phyloP scores from a whole-genome alignment of 30 jellyfish, hydroid and myxozoan species.

The Turritopsis rubra region DNA sequence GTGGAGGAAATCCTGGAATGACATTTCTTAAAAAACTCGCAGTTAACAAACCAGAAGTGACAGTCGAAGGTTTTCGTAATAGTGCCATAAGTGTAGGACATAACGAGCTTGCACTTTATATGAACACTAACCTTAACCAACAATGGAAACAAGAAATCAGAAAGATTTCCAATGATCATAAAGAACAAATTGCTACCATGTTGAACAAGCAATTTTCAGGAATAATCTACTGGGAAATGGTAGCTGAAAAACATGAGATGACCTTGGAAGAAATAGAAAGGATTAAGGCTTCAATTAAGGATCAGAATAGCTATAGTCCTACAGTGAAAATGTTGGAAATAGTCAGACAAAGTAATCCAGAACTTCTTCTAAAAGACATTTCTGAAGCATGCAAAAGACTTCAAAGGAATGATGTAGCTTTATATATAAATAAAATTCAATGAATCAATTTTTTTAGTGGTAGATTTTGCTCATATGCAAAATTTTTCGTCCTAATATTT shows the following conservation, averaged over 20 bases:
- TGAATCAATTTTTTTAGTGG: too few species aligned
- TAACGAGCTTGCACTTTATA: background rate
- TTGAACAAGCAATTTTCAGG: background rate
- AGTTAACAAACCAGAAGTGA: background rate
- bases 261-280: background rate
- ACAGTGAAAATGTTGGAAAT: background rate
- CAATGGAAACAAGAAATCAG: background rate
- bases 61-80: background rate
- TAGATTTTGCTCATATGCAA: too few species aligned
- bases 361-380: background rate
- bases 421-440: too few species aligned
- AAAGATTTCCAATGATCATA: background rate
- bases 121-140: background rate
- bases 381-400: background rate
- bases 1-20: conserved; percentile 16
- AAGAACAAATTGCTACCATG: background rate
- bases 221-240: background rate
- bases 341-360: background rate
- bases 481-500: too few species aligned
- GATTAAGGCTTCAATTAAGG: background rate
- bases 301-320: conserved; percentile 6
- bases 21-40: background rate
- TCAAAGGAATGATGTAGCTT: background rate
- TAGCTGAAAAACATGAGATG: background rate
- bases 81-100: background rate